A percentile compares a stretch with the other conserved stretches of the same genome.
These are phyloP conservation scores for Aptenodytes patagonicus DNA, from an alignment of 2,113 vertebrate genomes.

Conservation along the genomic window DNA sequence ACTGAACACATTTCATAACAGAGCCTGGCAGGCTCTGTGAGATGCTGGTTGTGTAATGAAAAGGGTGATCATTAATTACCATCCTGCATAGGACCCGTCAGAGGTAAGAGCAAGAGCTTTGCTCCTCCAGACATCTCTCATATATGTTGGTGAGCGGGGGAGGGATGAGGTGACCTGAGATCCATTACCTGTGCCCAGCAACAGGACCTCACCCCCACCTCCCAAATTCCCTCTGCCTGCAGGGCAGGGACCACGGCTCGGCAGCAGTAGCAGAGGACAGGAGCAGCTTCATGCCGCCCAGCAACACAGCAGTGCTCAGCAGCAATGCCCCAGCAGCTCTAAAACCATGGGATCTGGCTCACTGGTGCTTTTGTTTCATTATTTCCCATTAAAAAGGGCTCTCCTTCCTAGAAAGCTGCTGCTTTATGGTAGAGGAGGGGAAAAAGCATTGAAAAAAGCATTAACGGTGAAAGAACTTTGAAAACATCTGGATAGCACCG, in stretches of 20 bases:
- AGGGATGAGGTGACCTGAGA: background rate
- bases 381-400: background rate
- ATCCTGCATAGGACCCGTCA: fast-evolving
- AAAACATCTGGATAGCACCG: background rate
- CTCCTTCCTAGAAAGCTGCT: background rate
- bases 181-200: background rate
- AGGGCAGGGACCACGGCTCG: background rate
- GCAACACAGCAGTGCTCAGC: background rate
- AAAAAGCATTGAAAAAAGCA: background rate
- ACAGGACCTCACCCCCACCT: background rate
- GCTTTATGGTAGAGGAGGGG: background rate
- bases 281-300: background rate
- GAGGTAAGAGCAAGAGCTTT: background rate
- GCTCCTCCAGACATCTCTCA: background rate
- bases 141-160: fast-evolving
- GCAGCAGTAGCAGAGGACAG: background rate
- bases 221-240: background rate
- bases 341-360: background rate
- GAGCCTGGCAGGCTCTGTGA: background rate
- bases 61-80: fast-evolving
- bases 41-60: background rate
- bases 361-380: fast-evolving
- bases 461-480: background rate
- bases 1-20: background rate
- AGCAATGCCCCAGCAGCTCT: background rate